Evolutionary conservation across 1,140 invertebrate genomes (phyloP).

Genomic region (Saccostrea cuccullata): DNA sequence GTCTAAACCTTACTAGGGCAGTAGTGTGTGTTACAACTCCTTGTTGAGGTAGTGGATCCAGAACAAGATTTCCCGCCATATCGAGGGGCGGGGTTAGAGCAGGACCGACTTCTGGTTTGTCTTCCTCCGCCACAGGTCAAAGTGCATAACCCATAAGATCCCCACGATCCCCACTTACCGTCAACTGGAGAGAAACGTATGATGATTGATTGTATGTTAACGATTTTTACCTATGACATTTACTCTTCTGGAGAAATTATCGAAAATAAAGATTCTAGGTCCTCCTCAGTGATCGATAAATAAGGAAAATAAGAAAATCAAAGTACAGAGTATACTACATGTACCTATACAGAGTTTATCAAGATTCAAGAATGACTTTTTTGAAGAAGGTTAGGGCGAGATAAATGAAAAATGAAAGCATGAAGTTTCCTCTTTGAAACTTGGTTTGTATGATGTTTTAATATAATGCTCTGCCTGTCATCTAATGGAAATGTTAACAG

Average conservation of each 20-base stretch:
- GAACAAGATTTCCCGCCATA: conserved; percentile 61
- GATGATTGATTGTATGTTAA: not conserved
- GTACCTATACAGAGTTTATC: too few species aligned
- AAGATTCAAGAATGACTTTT: too few species aligned
- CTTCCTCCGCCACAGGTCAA: conserved; percentile 93
- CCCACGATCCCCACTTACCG: conserved; percentile 66
- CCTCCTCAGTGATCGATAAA: not conserved
- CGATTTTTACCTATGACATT: not conserved
- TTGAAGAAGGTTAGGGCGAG: too few species aligned
- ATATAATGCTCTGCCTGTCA: too few species aligned
- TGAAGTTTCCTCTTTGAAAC: too few species aligned
- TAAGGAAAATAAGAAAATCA: too few species aligned
- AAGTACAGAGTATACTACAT: too few species aligned
- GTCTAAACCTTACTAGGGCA: conserved; percentile 39
- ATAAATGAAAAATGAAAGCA: too few species aligned
- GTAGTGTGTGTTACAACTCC: conserved; percentile 46
- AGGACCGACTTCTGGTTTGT: conserved; percentile 82
- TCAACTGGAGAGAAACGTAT: not conserved
- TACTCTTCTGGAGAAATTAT: not conserved
- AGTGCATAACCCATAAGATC: conserved; percentile 91
- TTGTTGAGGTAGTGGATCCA: conserved; percentile 21
- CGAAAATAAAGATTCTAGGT: not conserved
- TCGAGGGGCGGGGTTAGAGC: conserved; percentile 60
- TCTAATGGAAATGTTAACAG: too few species aligned
- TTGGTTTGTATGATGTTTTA: too few species aligned